These are phyloP conservation scores for Lucinisca nassula DNA, from an alignment of 2,888 invertebrate genomes.

Conservation along the genomic window DNA sequence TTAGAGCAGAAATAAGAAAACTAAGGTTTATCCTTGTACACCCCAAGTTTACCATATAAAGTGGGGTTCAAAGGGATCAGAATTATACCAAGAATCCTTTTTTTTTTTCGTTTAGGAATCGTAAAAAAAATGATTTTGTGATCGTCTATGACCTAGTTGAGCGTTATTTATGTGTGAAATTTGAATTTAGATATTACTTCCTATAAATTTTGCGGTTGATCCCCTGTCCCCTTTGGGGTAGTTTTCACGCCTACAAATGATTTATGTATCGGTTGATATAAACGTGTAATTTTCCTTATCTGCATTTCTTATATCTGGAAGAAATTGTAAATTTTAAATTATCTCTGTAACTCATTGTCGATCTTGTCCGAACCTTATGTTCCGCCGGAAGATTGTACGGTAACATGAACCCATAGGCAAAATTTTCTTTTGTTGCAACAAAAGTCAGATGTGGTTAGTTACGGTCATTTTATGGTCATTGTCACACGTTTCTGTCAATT, in stretches of 20 bases:
- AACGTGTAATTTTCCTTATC: slow-evolving; percentile 46
- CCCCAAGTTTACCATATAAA: no score
- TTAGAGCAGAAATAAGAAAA: no score
- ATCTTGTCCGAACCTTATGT: slow-evolving; percentile 51
- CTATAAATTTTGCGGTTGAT: background rate
- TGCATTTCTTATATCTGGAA: slow-evolving; percentile 25
- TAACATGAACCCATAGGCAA: background rate
- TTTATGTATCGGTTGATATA: slow-evolving; percentile 60
- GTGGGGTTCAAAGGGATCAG: no score
- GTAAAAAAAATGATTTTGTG: no score
- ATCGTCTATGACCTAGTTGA: no score
- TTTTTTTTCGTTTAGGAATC: no score
- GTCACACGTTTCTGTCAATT: slow-evolving; percentile 63
- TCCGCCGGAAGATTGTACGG: background rate
- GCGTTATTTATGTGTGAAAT: no score
- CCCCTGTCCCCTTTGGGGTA: background rate
- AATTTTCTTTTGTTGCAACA: background rate
- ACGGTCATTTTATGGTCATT: slow-evolving; percentile 34
- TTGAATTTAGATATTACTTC: background rate
- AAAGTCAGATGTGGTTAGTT: slow-evolving; percentile 47
- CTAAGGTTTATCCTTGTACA: no score
- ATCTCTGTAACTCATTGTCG: slow-evolving; percentile 55
- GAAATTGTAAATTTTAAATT: slow-evolving; percentile 62
- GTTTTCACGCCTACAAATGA: slow-evolving; percentile 26
- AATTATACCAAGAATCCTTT: no score